Conservation (phyloP, 2,888 invertebrate species). For the Chromoteleia sp. region DNA sequence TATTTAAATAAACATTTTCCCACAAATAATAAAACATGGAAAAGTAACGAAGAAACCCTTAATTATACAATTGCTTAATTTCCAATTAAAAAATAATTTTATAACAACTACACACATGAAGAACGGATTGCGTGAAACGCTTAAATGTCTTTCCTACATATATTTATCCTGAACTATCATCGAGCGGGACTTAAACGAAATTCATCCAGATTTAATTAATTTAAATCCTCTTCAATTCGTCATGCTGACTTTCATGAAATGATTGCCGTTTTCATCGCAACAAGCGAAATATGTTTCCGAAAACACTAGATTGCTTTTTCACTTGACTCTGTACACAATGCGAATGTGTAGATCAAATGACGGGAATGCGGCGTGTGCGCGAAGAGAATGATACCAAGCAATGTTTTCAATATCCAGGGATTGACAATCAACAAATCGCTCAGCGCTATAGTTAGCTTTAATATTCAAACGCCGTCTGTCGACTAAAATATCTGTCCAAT, state of each 20-base stretch:
- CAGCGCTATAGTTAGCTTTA: slow-evolving; percentile 58
- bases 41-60: too few species aligned
- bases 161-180: slow-evolving; percentile 35
- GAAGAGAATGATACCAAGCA: slow-evolving; percentile 60
- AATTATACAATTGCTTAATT: too few species aligned
- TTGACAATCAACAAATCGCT: slow-evolving; percentile 65
- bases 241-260: slow-evolving; percentile 39
- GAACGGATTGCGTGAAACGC: too few species aligned
- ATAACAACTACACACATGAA: too few species aligned
- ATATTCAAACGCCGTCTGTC: slow-evolving; percentile 54
- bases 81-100: too few species aligned
- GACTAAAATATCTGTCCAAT: slow-evolving; percentile 57
- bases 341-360: slow-evolving; percentile 62
- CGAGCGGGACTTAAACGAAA: slow-evolving; percentile 15
- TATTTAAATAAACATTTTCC: too few species aligned
- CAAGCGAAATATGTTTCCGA: slow-evolving; percentile 41
- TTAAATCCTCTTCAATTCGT: slow-evolving; percentile 32
- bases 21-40: too few species aligned
- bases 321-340: slow-evolving; percentile 57
- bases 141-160: not conserved
- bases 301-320: slow-evolving; percentile 61
- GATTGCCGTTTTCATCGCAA: slow-evolving; percentile 51
- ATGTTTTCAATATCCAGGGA: slow-evolving; percentile 67
- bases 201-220: slow-evolving; percentile 51
- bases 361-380: slow-evolving; percentile 18